Conservation (phyloP, 1,140 invertebrate species). For the Schmidtea mediterranea region DNA sequence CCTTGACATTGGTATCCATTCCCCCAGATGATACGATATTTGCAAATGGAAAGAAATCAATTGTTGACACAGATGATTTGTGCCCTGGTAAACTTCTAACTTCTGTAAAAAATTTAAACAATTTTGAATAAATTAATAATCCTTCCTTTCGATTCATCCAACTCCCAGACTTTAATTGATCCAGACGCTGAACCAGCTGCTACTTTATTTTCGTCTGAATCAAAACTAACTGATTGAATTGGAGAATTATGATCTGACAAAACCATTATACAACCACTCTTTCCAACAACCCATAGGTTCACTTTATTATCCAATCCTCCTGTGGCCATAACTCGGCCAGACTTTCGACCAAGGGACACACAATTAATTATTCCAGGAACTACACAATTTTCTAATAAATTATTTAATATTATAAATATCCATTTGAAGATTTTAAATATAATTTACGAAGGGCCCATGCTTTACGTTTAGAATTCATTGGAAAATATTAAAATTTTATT, state of each 20-base stretch:
- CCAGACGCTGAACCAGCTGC: slow-evolving; percentile 74
- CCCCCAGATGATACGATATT: slow-evolving; percentile 73
- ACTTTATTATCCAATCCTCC: slow-evolving; percentile 89
- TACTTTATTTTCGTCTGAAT: slow-evolving; percentile 68
- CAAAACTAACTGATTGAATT: slow-evolving; percentile 74
- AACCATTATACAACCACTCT: slow-evolving; percentile 78
- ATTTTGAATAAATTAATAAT: not conserved
- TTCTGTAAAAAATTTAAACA: slow-evolving; percentile 27
- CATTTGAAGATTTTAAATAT: too few relatives aligned
- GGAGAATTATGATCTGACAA: slow-evolving; percentile 63
- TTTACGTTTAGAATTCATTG: too few relatives aligned
- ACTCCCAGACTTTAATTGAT: slow-evolving; percentile 75
- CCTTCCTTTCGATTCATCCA: slow-evolving; percentile 51
- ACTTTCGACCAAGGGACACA: slow-evolving; percentile 60
- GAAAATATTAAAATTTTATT: too few relatives aligned
- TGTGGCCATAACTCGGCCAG: slow-evolving; percentile 65
- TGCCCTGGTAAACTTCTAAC: slow-evolving; percentile 69
- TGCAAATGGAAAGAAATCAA: slow-evolving; percentile 86
- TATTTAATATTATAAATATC: too few relatives aligned
- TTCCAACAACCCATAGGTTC: slow-evolving; percentile 81
- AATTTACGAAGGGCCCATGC: too few relatives aligned
- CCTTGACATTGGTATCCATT: slow-evolving; percentile 57
- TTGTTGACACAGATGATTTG: slow-evolving; percentile 54
- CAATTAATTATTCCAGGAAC: slow-evolving; percentile 65
- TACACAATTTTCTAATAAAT: slow-evolving; percentile 49